Conservation (phyloP, 2,888 invertebrate species). For the Entomobrya multifasciata region DNA sequence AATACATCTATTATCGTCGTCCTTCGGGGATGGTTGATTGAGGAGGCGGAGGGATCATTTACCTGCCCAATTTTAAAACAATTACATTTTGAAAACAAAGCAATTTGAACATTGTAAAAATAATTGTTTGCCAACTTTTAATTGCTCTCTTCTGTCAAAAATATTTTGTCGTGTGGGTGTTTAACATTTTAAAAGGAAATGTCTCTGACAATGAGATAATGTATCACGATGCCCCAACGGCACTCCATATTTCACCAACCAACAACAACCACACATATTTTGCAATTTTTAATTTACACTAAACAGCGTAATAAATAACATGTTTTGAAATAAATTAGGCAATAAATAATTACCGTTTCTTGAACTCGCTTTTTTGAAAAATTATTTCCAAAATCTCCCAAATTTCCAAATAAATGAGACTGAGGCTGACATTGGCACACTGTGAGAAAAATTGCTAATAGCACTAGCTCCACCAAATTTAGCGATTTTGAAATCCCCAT, state of each 20-base stretch:
- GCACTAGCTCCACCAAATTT: constrained; percentile 45
- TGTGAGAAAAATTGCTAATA: constrained; percentile 53
- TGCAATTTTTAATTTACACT: too few relatives aligned
- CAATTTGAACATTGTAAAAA: not conserved
- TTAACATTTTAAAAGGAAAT: not conserved
- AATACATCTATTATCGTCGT: constrained; percentile 79
- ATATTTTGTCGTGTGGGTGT: not conserved
- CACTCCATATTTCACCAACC: not conserved
- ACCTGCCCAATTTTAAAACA: constrained; percentile 65
- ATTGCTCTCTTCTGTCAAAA: not conserved
- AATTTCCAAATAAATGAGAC: constrained; percentile 76
- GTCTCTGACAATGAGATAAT: not conserved
- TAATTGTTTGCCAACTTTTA: not conserved
- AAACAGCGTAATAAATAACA: too few relatives aligned
- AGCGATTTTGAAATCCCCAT: constrained; percentile 45
- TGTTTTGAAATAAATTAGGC: too few relatives aligned
- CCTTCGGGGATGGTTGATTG: constrained; percentile 78
- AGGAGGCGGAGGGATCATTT: constrained; percentile 76
- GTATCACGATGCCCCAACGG: not conserved
- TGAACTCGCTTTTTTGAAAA: constrained; percentile 78
- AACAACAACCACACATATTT: not conserved
- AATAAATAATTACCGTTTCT: constrained; percentile 73
- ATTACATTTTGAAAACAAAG: too few relatives aligned
- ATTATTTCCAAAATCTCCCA: constrained; percentile 77
- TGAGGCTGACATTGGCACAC: constrained; percentile 72